Conservation (phyloP, 2,797 vertebrate species). For the Neomorphus geoffroyi region DNA sequence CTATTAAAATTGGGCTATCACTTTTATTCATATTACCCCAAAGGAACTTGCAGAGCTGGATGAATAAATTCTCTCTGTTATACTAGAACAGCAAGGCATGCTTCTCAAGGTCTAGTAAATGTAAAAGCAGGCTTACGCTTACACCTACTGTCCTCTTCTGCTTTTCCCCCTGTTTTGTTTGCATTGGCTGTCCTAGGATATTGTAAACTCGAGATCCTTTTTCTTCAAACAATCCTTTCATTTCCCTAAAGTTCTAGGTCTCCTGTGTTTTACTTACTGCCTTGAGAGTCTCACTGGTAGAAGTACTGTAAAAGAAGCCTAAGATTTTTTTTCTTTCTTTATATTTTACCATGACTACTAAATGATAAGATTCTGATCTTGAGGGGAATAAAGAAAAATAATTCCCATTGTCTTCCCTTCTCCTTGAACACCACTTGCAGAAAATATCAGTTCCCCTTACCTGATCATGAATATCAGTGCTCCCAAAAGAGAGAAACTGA, state of each 20-base stretch:
- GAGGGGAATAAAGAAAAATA: background rate
- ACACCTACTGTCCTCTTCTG: background rate
- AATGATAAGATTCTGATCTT: background rate
- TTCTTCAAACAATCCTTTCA: background rate
- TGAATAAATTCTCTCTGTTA: background rate
- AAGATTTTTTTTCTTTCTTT: background rate
- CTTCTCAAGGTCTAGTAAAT: background rate
- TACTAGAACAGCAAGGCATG: background rate
- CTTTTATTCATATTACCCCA: background rate
- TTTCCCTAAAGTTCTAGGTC: background rate
- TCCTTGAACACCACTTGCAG: background rate
- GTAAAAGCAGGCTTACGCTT: background rate
- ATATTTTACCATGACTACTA: background rate
- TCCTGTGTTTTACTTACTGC: background rate
- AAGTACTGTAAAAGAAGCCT: background rate
- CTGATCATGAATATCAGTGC: background rate
- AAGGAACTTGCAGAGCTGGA: background rate
- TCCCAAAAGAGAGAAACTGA: background rate
- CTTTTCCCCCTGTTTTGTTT: background rate
- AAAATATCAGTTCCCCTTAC: background rate
- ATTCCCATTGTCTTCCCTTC: background rate
- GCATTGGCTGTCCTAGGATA: background rate
- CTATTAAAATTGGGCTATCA: background rate
- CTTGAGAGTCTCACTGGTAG: background rate
- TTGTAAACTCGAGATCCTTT: background rate